Evolutionary conservation across 2,888 invertebrate species (phyloP).

Genomic region (Acrobasis suavella): DNA sequence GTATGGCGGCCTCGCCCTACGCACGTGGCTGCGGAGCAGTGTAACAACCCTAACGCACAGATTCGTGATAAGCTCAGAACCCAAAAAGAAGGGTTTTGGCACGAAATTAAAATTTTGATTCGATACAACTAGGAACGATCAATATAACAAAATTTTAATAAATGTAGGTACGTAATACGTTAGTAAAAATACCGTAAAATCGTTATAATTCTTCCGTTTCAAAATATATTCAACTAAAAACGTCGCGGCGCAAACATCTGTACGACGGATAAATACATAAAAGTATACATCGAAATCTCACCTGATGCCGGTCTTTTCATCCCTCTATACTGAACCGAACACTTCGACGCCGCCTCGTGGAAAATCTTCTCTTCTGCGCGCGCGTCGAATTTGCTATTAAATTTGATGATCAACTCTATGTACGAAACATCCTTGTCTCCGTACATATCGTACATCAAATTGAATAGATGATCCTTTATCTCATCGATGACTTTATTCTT

Average conservation of each 20-base stretch:
- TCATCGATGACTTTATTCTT: constrained; percentile 49
- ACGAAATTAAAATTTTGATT: too few relatives aligned
- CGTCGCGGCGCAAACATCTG: background rate
- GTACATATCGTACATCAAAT: constrained; percentile 58
- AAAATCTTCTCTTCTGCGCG: constrained; percentile 58
- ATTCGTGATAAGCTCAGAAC: too few relatives aligned
- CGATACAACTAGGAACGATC: too few relatives aligned
- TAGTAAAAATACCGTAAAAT: too few relatives aligned
- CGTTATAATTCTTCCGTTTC: background rate
- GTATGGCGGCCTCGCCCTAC: too few relatives aligned
- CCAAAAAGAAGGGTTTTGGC: too few relatives aligned
- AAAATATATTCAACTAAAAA: background rate
- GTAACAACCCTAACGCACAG: too few relatives aligned
- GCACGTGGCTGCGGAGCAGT: too few relatives aligned
- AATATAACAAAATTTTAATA: too few relatives aligned
- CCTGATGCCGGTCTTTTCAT: constrained; percentile 58
- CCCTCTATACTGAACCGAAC: constrained; percentile 50
- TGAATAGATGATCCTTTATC: constrained; percentile 43
- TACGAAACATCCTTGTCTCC: constrained; percentile 60
- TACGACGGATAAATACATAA: background rate
- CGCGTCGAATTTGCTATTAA: constrained; percentile 51
- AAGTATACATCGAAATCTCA: constrained; percentile 43
- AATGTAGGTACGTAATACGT: too few relatives aligned
- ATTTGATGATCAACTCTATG: constrained; percentile 65
- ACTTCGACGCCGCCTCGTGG: constrained; percentile 51